Base-by-base conservation (phyloP, 2,888 invertebrate genomes). In the Nebria brevicollis region DNA sequence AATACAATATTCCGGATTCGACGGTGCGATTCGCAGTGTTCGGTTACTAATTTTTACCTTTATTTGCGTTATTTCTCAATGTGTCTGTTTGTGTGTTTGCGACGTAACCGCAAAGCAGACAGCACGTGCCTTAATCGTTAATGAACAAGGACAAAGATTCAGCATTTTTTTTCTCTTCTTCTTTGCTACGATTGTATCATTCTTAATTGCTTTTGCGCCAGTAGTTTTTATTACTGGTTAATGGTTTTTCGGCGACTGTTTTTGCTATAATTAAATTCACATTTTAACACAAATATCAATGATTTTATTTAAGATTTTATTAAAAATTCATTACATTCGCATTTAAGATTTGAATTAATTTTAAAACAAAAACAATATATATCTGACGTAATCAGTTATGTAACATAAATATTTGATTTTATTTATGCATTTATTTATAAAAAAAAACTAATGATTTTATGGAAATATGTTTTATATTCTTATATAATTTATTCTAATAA, bases 31-130 rank as follows among this genome's bases (percentile, higher is more conserved):
- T 54, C 10, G 43, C 43, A 10, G 43, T 43, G 43, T 54, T 54
- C 54, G 54, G 54, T 54, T 54, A 54, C 54, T 2, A 54, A 6
- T 11, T 70, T 2, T 70, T 26, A 4, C 7, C 70, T 7, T 66
- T 73, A 72, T 73, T 54, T 66, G 65, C 20, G 20, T 73, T 73
- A 10, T 54, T 66, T 11, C 13, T 75, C 54, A 11, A 65, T 73
- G 5, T 54, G 26, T 10, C 5, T 75, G n/a, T 72, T 65, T n/a
- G 34, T 77, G 70, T 77, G 54, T 77, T 77, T 77, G 26, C 64
- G 72, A 20, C 54, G 72, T 15, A 64, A 77, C 64, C 72, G 72
- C 72, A 77, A n/a, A 74, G 41, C 66, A 34, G 66, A 76, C 66
- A 65, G 68, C 77, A 42, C 77, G 77, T 68, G 77, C 68, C 43